Conservation (phyloP, 2,797 vertebrate species). For the Acanthornis magna region DNA sequence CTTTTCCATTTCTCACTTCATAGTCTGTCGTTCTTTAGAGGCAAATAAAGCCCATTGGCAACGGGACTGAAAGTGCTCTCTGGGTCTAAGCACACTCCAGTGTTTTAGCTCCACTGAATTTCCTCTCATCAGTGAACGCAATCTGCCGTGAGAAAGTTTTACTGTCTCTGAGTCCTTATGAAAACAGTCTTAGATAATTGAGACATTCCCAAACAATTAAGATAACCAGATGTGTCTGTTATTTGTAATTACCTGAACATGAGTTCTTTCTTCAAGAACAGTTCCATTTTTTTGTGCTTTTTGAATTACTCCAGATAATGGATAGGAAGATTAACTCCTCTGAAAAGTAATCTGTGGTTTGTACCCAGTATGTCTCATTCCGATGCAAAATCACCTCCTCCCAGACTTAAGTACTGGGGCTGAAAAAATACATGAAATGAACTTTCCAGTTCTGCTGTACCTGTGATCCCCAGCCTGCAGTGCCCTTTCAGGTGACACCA, state of each 20-base stretch:
- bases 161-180: slow-evolving; percentile 75
- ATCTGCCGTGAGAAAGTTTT: slow-evolving; percentile 76
- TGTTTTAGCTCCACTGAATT: slow-evolving; percentile 62
- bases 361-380: slow-evolving; percentile 65
- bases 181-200: slow-evolving; percentile 79
- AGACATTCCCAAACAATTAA: slow-evolving; percentile 83
- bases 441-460: slow-evolving; percentile 13
- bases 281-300: slow-evolving; percentile 74
- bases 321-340: slow-evolving; percentile 76
- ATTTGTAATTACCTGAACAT: slow-evolving; percentile 82
- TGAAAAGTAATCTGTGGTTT: slow-evolving; percentile 65
- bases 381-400: slow-evolving; percentile 69
- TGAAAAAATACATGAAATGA: slow-evolving; percentile 61
- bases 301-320: slow-evolving; percentile 77
- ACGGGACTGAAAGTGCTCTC: slow-evolving; percentile 18
- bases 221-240: slow-evolving; percentile 81
- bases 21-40: neutral
- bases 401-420: slow-evolving; percentile 62
- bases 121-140: slow-evolving; percentile 73
- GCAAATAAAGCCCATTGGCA: slow-evolving; percentile 37
- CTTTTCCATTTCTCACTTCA: slow-evolving; percentile 33
- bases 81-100: slow-evolving; percentile 52
- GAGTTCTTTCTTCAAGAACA: slow-evolving; percentile 76
- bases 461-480: slow-evolving; percentile 10
- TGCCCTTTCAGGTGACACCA: slow-evolving; percentile 24